Evolutionary conservation across 2,888 invertebrate species (phyloP).

Genomic region (Coenonympha arcania): DNA sequence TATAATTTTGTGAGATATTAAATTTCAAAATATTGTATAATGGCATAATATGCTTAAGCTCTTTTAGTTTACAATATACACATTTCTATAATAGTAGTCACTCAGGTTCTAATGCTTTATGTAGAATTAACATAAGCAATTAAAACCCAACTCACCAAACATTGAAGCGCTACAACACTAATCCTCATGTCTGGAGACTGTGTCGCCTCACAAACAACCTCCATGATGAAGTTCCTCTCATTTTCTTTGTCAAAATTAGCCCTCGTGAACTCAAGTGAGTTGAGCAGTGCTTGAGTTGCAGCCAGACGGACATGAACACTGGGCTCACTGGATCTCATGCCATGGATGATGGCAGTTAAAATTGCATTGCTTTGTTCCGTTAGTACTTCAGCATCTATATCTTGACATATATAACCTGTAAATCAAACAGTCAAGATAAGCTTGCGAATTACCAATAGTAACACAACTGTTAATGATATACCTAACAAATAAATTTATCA

Average conservation of each 20-base stretch:
- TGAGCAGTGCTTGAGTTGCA: constrained; percentile 95
- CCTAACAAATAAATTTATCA: too few species aligned
- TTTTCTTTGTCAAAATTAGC: constrained; percentile 98
- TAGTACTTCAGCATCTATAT: constrained; percentile 94
- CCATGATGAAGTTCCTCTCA: constrained; percentile 99
- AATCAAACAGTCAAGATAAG: constrained; percentile 5
- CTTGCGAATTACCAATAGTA: too few species aligned
- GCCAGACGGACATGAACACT: constrained; percentile 96
- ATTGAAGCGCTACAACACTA: constrained; percentile 96
- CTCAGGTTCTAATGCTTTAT: too few species aligned
- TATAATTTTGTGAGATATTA: too few species aligned
- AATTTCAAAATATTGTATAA: too few species aligned
- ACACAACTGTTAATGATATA: too few species aligned
- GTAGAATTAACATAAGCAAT: too few species aligned
- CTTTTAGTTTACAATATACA: too few species aligned
- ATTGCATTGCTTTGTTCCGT: constrained; percentile 96
- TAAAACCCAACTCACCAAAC: constrained; percentile 79
- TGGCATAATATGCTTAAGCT: too few species aligned
- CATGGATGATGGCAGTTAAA: constrained; percentile 98
- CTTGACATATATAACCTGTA: constrained; percentile 93
- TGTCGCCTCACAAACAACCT: constrained; percentile 99
- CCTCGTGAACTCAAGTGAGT: constrained; percentile 98
- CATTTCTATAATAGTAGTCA: too few species aligned
- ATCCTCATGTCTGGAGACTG: constrained; percentile 94
- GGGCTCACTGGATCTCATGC: constrained; percentile 95